phyloP scores from a whole-genome alignment of 1,140 invertebrate genomes.

The Diorhabda elongata region DNA sequence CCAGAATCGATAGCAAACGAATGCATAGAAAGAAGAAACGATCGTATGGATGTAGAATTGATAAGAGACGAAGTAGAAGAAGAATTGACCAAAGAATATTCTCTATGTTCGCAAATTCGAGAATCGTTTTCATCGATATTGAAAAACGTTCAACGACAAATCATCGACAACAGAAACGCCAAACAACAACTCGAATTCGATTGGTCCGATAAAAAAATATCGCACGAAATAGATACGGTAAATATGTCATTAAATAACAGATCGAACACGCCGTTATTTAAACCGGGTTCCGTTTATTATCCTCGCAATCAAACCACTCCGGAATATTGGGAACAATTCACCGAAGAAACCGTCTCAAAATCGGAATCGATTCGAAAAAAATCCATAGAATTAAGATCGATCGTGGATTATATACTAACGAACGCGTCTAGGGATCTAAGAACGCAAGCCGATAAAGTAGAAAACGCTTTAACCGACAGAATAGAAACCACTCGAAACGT shows the following conservation, averaged over 20 bases:
- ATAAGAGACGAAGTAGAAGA: constrained; percentile 77
- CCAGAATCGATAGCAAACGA: constrained; percentile 63
- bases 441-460: constrained; percentile 67
- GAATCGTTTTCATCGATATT: constrained; percentile 56
- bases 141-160: constrained; percentile 68
- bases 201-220: constrained; percentile 83
- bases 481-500: constrained; percentile 64
- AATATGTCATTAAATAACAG: constrained; percentile 60
- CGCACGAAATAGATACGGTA: constrained; percentile 68
- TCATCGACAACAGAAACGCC: constrained; percentile 68
- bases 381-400: constrained; percentile 58
- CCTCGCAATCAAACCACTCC: constrained; percentile 65
- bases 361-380: constrained; percentile 59
- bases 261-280: constrained; percentile 62
- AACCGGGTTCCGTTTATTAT: constrained; percentile 66
- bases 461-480: constrained; percentile 60
- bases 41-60: constrained; percentile 71
- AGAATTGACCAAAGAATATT: constrained; percentile 69
- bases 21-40: constrained; percentile 70
- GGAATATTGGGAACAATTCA: constrained; percentile 68
- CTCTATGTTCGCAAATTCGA: constrained; percentile 62
- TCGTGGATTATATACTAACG: constrained; percentile 59
- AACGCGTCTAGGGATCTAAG: constrained; percentile 66
- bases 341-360: constrained; percentile 59
- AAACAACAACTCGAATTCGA: constrained; percentile 79